Base-by-base conservation (phyloP, 2,113 vertebrate species). In the Columba livia region DNA sequence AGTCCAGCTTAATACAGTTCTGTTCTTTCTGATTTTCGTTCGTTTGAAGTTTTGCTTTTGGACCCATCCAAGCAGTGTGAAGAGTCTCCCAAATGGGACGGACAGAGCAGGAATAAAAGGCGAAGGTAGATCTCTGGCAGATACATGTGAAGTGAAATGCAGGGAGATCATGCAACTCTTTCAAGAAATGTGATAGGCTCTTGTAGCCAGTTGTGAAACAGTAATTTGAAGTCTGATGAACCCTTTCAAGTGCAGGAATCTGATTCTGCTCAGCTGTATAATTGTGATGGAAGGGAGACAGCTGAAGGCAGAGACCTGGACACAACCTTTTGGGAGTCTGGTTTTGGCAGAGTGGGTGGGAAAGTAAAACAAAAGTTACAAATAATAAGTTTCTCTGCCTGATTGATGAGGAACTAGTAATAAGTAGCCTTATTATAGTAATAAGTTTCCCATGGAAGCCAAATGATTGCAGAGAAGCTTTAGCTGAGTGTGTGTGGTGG, bases 261-360 rank as follows among this genome's bases (percentile, higher is more conserved):
- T 94, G 91, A 95, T 98, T 98, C 98, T 98, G 97, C 97, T 98
- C 98, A 98, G 97, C 98, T 99, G 98, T 98, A 98, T 99, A 98
- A 99, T 98, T 99, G 98, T 98, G 98, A 98, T 98, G 98, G 98
- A 98, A 98, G 97, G 97, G 95, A 98, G 98, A 98, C 99, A 99
- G 98, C 97, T 88, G 78, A 90, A 97, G 96, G 96, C 97, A 95
- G 96, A 95, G 97, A 93, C 86, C 98, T 98, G 97, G 96, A 88
- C 71, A 28, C 98, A 98, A 97, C 96, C 97, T 98, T 98, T 97
- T 92, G 95, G 97, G 96, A 97, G 92, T 93, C 94, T 97, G 97
- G 94, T 98, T 98, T 97, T 60, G 82, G 96, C 95, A 97, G 97
- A 97, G 79, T 95, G 95, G 70, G 51, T 40, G 53, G 38, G 79